Base-by-base conservation (phyloP, 2,113 vertebrate species). In the Calyptommatus sinebrachiatus region DNA sequence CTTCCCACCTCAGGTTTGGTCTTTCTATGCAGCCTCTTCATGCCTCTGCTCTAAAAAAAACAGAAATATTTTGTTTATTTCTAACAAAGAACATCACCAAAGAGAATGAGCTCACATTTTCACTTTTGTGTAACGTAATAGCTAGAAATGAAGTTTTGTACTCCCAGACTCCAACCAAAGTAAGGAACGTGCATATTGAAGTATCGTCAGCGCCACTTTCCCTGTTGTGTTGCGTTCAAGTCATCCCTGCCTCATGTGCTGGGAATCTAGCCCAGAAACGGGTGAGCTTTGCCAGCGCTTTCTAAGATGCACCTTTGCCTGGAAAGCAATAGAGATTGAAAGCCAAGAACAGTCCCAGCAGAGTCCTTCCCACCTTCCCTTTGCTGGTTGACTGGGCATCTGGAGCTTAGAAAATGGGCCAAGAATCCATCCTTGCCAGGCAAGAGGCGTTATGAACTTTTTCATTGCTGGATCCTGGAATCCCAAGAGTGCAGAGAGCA, bases 211-310 rank as follows among this genome's bases (percentile, higher is more conserved):
- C n/a, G 8, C 8, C 3, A 28, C 2, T 69, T 86, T 73, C 66
- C 45, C 70, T 78, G 81, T 81, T 73, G 83, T 86, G 86, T 85
- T 78, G 86, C 81, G 60, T 1, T 10, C 7, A 18, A 35, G 31
- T 82, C 46, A 76, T 87, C 21, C 77, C 88, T 83, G 78, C 57
- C 81, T 84, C 87, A 41, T 24, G 28, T 41, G 45, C 83, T 91
- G 86, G 89, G 91, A 90, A 88, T 65, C 2, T 50, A 57, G 82
- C 90, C 88, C 88, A 83, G 87, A 85, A 41, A 82, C 77, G 28
- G 24, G 11, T 0, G 12, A 57, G 57, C 77, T 78, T 77, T 83
- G 89, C 87, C 89, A 91, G 85, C 53, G 71, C 76, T 73, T 79
- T 46, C 81, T 61, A n/a, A 73, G 48, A 70, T 80, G 85, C 71